Evolutionary conservation across 2,797 vertebrate genomes (phyloP), one percentile per base, ranked within the genome.

Genomic region (Cuniculus paca): DNA sequence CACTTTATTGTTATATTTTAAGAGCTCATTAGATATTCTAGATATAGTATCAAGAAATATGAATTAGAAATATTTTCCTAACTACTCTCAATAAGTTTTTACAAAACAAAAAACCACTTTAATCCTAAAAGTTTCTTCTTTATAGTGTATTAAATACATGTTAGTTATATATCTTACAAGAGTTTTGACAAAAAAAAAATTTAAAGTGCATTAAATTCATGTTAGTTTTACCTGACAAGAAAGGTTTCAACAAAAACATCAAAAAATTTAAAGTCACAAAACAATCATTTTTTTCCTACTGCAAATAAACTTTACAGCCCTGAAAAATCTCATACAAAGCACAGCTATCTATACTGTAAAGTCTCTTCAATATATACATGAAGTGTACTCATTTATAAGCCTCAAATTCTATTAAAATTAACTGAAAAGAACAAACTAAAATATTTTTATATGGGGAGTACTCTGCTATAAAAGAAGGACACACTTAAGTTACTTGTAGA

Each of bases 41-140:
- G 58, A 95, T 54, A 86, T 0, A 54, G 13, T 52, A 85, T 10
- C n/a, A 90, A 16, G 17, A 92, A 16, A 58, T 11, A 91, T 42
- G 5, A 92, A 90, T 52, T 92, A 50, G 6, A 92, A 90, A 54
- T 72, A 95, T 68, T 61, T 88, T 80, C 78, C 70, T n/a, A n/a
- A n/a, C n/a, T n/a, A n/a, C n/a, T n/a, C n/a, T n/a, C n/a, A n/a
- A n/a, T n/a, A n/a, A n/a, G n/a, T 5, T 48, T 48, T 48, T 48
- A 48, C 9, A 48, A 52, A 14, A 94, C n/a, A 96, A 93, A 42
- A 65, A 61, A 91, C 26, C 9, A 90, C 28, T 91, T 85, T 63
- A 93, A 95, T 56, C 89, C 48, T 84, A 14, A 92, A 70, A 63
- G 31, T 78, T 88, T 92, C 75, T 68, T 74, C n/a, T 84, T 72